A percentile compares a stretch with the other conserved stretches of the same genome.
These are phyloP conservation scores for Lagodon rhomboides DNA, from an alignment of 2,797 vertebrate species.

Conservation along the genomic window DNA sequence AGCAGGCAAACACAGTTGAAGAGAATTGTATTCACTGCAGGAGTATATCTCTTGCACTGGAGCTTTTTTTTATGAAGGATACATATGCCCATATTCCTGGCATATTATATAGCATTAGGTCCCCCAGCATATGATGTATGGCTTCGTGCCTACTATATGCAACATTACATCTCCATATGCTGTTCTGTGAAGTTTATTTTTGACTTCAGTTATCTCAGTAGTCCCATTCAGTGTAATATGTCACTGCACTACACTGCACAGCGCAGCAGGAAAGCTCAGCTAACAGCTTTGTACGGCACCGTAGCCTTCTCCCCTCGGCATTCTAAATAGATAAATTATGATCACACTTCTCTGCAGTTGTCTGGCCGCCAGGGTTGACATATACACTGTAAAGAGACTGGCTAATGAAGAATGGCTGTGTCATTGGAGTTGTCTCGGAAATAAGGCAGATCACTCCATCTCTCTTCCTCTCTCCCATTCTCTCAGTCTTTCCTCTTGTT, in stretches of 20 bases:
- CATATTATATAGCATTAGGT: constrained; percentile 48
- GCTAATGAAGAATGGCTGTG: constrained; percentile 81
- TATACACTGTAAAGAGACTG: constrained; percentile 78
- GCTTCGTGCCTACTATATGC: constrained; percentile 33
- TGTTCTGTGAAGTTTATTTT: constrained; percentile 56
- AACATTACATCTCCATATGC: constrained; percentile 68
- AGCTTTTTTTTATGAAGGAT: constrained; percentile 46
- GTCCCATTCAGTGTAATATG: constrained; percentile 64
- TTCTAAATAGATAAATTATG: constrained; percentile 82
- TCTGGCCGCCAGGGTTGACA: constrained; percentile 75
- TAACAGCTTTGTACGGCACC: constrained; percentile 57
- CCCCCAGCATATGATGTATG: constrained; percentile 36
- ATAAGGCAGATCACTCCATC: constrained; percentile 75
- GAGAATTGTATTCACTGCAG: neutral
- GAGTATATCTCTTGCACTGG: constrained; percentile 12
- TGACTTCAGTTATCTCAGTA: constrained; percentile 60
- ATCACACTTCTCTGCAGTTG: constrained; percentile 73
- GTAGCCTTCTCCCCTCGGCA: constrained; percentile 57
- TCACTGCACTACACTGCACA: constrained; percentile 55
- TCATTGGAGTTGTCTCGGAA: constrained; percentile 72
- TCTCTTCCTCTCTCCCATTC: constrained; percentile 48
- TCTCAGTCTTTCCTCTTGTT: constrained; percentile 53
- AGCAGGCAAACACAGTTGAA: neutral
- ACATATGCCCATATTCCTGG: constrained; percentile 16
- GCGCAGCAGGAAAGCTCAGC: constrained; percentile 63